These are phyloP conservation scores for Malurus cyaneus DNA, from an alignment of 2,113 vertebrate genomes.

Conservation along the genomic window DNA sequence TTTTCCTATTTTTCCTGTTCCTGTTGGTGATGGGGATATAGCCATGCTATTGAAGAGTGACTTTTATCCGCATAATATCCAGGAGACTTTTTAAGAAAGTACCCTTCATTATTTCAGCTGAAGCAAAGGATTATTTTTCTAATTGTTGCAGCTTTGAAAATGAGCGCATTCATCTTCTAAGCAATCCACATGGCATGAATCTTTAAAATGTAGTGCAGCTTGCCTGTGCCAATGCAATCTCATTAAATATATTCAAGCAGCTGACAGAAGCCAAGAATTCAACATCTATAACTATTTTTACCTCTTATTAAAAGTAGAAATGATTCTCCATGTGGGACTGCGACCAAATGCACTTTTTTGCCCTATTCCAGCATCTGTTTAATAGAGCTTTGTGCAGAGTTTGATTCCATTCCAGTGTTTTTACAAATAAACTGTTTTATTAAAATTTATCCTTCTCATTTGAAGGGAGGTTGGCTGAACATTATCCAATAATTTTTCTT, in stretches of 20 bases:
- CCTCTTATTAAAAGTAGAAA: neutral
- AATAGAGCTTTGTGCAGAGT: neutral
- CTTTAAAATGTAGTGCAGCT: neutral
- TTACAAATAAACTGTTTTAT: neutral
- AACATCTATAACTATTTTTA: neutral
- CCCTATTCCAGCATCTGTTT: neutral
- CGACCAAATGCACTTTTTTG: neutral
- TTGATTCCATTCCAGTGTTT: neutral
- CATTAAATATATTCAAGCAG: neutral
- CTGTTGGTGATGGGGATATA: neutral
- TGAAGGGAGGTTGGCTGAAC: neutral
- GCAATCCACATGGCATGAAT: neutral
- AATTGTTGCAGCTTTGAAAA: constrained; percentile 48
- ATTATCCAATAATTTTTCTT: neutral
- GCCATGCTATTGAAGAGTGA: neutral
- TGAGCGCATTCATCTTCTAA: constrained; percentile 9
- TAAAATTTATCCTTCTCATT: neutral
- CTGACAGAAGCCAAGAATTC: neutral
- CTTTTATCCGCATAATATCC: neutral
- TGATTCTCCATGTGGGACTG: neutral
- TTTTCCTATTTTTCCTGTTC: neutral
- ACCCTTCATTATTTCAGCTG: neutral
- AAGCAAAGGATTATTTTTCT: constrained; percentile 34
- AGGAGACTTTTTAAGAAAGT: neutral
- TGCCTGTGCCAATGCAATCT: neutral